phyloP scores from a whole-genome alignment of 92 coral and sea anemone genomes.

The Parazoanthus darwini region DNA sequence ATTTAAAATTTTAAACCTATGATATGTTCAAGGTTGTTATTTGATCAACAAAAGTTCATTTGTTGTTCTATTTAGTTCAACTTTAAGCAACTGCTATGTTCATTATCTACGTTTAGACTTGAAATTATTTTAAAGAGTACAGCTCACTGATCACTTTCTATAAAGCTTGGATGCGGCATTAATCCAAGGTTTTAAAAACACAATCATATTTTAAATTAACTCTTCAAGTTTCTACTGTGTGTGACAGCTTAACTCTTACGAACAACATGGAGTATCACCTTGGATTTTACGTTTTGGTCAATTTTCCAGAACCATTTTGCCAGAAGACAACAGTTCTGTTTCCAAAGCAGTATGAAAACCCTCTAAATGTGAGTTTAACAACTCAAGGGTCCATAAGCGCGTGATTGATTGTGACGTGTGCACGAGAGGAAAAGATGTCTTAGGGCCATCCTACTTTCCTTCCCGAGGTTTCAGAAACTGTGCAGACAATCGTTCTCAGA shows the following conservation, averaged over 20 bases:
- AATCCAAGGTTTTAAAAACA: too few species aligned
- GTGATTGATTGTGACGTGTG: not conserved
- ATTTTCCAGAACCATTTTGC: not conserved
- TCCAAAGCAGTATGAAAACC: not conserved
- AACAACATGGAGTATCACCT: constrained; percentile 33
- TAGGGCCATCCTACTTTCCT: too few species aligned
- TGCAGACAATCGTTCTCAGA: too few species aligned
- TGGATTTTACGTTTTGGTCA: not conserved
- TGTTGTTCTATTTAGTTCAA: too few species aligned
- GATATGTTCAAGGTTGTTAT: not conserved
- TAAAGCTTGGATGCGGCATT: not conserved
- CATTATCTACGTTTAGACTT: too few species aligned
- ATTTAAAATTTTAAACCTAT: not conserved
- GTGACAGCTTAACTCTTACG: constrained; percentile 30
- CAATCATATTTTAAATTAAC: not conserved
- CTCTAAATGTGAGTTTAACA: not conserved
- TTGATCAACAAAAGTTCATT: too few species aligned
- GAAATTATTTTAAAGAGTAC: too few species aligned
- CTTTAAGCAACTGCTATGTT: too few species aligned
- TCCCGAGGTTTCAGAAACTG: too few species aligned
- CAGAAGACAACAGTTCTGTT: constrained; percentile 22
- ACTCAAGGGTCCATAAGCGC: not conserved
- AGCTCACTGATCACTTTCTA: not conserved
- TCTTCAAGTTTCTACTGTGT: constrained; percentile 6
- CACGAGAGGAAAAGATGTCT: too few species aligned